A percentile compares a stretch with the other conserved stretches of the same genome.
phyloP scores from a whole-genome alignment of 2,797 vertebrate genomes.

The Brachyrhaphis roseni region DNA sequence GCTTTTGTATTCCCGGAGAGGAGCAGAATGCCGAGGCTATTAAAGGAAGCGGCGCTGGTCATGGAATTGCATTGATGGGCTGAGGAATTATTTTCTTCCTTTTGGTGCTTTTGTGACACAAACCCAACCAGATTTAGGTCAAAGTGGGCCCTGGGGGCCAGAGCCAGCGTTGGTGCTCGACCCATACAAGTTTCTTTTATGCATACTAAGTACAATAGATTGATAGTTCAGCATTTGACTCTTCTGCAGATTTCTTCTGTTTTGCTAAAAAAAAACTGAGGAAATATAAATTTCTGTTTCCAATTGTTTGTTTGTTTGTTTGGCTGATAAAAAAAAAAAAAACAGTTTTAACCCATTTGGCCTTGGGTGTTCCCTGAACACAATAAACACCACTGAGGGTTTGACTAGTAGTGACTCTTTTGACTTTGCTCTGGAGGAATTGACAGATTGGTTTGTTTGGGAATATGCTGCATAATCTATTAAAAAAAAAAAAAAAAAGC shows the following conservation, averaged over 20 bases:
- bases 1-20: neutral
- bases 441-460: neutral
- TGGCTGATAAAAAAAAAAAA: neutral
- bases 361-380: neutral
- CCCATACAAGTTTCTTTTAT: neutral
- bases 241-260: neutral
- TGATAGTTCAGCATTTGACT: neutral
- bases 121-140: neutral
- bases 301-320: neutral
- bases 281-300: neutral
- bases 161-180: neutral
- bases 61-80: neutral
- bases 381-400: neutral
- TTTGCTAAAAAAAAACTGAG: neutral
- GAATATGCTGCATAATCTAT: neutral
- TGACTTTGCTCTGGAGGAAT: neutral
- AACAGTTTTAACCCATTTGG: neutral
- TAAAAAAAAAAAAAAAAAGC: no score
- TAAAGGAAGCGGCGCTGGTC: conserved; percentile 1
- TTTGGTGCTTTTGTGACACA: neutral
- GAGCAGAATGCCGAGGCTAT: neutral
- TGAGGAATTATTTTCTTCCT: conserved; percentile 2
- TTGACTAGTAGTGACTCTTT: neutral
- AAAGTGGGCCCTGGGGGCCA: no score
- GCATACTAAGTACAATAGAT: neutral